A percentile compares a stretch with the other conserved stretches of the same genome.
Conservation (phyloP, 2,888 invertebrate genomes). For the Tigriopus californicus region DNA sequence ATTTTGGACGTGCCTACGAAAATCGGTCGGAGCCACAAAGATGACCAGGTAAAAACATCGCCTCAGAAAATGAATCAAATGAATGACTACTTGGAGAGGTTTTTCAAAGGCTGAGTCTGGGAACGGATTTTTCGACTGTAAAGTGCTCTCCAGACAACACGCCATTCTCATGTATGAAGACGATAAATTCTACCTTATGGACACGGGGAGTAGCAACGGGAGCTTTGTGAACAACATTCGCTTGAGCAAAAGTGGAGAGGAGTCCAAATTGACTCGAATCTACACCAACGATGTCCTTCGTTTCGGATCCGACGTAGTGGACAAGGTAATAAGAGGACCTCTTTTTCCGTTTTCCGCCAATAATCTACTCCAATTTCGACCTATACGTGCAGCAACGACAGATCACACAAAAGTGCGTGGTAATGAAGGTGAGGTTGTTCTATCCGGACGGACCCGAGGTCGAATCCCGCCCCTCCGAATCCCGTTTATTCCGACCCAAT, state of each 20-base stretch:
- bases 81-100: not conserved
- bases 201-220: slow-evolving; percentile 14
- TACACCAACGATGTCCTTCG: slow-evolving; percentile 8
- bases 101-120: not conserved
- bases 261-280: slow-evolving; percentile 4
- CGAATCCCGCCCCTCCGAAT: slow-evolving; percentile 1
- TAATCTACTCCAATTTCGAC: too few species aligned
- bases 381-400: not conserved
- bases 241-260: slow-evolving; percentile 11
- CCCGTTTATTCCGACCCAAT: slow-evolving; percentile 6
- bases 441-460: slow-evolving; percentile 3
- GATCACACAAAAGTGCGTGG: slow-evolving; percentile 12
- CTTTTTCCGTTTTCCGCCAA: too few species aligned
- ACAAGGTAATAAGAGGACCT: too few species aligned
- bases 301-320: slow-evolving; percentile 14
- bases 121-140: slow-evolving; percentile 12
- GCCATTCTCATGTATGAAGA: slow-evolving; percentile 12
- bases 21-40: slow-evolving; percentile 8
- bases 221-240: slow-evolving; percentile 15
- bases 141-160: slow-evolving; percentile 11
- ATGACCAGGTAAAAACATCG: not conserved
- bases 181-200: slow-evolving; percentile 7
- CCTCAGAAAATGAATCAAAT: not conserved
- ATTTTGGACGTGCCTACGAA: slow-evolving; percentile 8
- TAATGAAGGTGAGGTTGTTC: slow-evolving; percentile 1